Evolutionary conservation across 2,888 invertebrate species (phyloP), one percentile per base, ranked within the genome.

Genomic region (Galerucella pusilla): DNA sequence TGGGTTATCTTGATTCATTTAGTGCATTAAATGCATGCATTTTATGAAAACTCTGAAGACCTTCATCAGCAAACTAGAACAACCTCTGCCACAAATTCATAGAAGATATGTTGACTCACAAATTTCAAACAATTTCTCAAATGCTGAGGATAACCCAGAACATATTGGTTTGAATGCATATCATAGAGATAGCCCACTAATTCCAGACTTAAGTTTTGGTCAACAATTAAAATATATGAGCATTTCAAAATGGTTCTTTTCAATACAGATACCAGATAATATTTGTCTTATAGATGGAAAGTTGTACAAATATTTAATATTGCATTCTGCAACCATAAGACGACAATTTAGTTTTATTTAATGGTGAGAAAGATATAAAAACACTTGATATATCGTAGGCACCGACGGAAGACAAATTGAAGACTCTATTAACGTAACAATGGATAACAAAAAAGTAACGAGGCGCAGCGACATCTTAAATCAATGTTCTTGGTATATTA

Each of bases 1-100:
- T 65, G 46, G 65, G 65, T 12, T 14, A 65, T 65, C 65, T 65
- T 42, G 45, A 16, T 20, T 45, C 14, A 45, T 65, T 46, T 46
- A 46, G 45, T 46, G 45, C 45, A 46, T 65, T 35, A 65, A 65
- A 65, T n/a, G n/a, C n/a, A n/a, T n/a, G n/a, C n/a, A 65, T 65
- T 65, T 35, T 45, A 65, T 65, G 65, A 65, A 65, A 65, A 65
- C 65, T 65, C 45, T 65, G 65, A 65, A 45, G 42, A 65, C 65
- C 45, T 45, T 65, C 12, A 65, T 65, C 65, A 65, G 65, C 46
- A 65, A 65, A 65, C 65, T 45, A 65, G 65, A 65, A 65, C 65
- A 65, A 65, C 65, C 65, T n/a, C 65, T 65, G 46, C 65, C 45
- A 65, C 65, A 65, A 65, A 65, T 65, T 61, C 61, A 61, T 25